These are phyloP conservation scores for Dromococcyx pavoninus DNA, from an alignment of 2,797 vertebrate genomes.

Conservation along the genomic window DNA sequence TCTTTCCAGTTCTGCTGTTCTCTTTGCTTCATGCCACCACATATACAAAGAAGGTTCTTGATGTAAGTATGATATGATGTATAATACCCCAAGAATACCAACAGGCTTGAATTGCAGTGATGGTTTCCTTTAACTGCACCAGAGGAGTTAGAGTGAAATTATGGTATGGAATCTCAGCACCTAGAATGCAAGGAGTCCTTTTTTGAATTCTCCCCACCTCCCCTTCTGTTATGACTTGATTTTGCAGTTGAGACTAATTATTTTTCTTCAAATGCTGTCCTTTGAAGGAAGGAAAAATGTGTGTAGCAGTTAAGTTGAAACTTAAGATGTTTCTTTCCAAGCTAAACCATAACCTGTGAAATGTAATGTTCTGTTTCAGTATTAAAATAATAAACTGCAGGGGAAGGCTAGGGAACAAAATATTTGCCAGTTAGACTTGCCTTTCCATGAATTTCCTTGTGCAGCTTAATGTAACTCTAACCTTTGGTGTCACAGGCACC, in stretches of 20 bases:
- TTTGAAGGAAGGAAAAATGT: neutral
- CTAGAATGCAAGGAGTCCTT: neutral
- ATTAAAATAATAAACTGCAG: neutral
- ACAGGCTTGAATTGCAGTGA: neutral
- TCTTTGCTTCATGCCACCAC: conserved; percentile 96
- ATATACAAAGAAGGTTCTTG: conserved; percentile 96
- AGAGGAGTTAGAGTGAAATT: neutral
- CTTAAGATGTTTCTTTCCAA: neutral
- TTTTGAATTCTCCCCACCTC: neutral
- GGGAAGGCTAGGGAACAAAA: neutral
- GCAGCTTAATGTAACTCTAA: neutral
- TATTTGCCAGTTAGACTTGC: neutral
- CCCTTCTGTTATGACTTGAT: neutral
- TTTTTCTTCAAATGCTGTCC: neutral
- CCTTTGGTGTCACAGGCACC: neutral
- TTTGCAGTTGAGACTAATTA: neutral
- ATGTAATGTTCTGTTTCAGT: neutral
- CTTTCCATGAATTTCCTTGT: neutral
- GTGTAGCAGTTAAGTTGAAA: neutral
- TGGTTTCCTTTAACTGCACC: neutral
- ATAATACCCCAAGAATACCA: neutral
- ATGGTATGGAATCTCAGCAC: neutral
- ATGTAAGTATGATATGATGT: conserved; percentile 84
- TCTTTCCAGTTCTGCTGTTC: conserved; percentile 96
- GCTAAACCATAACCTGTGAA: neutral